A percentile compares a stretch with the other conserved stretches of the same genome.
phyloP scores from a whole-genome alignment of 1,140 invertebrate species.

The Whitmania pigra region DNA sequence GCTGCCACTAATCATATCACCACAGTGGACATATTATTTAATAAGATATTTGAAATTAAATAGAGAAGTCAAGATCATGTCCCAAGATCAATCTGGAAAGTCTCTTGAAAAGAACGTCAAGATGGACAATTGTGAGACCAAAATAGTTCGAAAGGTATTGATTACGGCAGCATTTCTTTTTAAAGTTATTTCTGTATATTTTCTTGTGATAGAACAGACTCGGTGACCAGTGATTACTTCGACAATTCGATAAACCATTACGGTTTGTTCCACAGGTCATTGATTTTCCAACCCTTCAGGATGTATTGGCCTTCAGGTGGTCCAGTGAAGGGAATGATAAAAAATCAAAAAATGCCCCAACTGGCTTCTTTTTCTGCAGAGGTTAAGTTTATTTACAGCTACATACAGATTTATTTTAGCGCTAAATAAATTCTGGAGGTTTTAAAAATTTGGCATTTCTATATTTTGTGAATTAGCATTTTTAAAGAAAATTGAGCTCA shows the following conservation, averaged over 20 bases:
- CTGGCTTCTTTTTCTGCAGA: conserved; percentile 42
- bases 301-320: conserved; percentile 56
- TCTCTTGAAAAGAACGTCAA: conserved; percentile 33
- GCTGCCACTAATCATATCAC: neutral
- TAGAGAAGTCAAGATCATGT: neutral
- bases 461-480: neutral
- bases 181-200: neutral
- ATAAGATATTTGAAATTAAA: neutral
- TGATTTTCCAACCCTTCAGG: conserved; percentile 46
- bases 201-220: neutral
- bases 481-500: neutral
- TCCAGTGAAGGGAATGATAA: conserved; percentile 38
- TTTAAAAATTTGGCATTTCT: neutral
- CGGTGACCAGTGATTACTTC: too few species aligned
- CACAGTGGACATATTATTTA: neutral
- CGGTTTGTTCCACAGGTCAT: neutral
- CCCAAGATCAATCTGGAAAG: conserved; percentile 24
- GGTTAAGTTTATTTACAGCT: conserved; percentile 28
- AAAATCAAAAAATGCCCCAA: conserved; percentile 42
- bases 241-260: too few species aligned
- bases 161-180: neutral
- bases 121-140: conserved; percentile 32
- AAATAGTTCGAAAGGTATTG: conserved; percentile 37
- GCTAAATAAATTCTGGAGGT: neutral
- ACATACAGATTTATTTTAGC: neutral